Percentiles rank a stretch among this genome's conserved stretches.
phyloP scores from a whole-genome alignment of 2,113 vertebrate species.

The Bambusicola thoracicus region DNA sequence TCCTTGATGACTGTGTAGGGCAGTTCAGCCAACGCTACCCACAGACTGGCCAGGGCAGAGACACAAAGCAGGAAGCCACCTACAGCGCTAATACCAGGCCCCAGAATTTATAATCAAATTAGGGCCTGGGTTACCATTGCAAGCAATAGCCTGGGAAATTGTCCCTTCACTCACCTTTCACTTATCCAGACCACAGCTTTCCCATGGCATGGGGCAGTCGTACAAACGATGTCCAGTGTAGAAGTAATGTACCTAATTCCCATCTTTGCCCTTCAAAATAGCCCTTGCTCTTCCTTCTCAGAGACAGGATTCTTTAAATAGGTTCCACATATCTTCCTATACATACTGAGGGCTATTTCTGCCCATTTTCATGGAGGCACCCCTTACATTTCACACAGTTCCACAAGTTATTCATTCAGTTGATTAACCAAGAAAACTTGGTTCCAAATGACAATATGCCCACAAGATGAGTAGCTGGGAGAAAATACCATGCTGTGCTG shows the following conservation, averaged over 20 bases:
- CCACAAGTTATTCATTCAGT: not conserved
- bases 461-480: not conserved
- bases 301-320: not conserved
- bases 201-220: not conserved
- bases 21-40: not conserved
- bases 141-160: not conserved
- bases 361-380: not conserved
- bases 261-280: not conserved
- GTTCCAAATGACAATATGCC: not conserved
- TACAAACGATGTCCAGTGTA: not conserved
- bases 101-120: not conserved
- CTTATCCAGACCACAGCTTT: rapidly evolving
- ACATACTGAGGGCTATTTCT: not conserved
- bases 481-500: not conserved
- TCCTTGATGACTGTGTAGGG: not conserved
- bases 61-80: not conserved
- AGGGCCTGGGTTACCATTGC: not conserved
- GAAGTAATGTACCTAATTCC: not conserved
- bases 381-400: not conserved
- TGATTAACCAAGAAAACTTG: not conserved
- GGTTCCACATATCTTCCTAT: not conserved
- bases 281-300: not conserved
- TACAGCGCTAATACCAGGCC: not conserved
- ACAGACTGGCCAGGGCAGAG: not conserved
- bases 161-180: not conserved